phyloP scores from a whole-genome alignment of 2,888 invertebrate species.

The Agrochola lota region DNA sequence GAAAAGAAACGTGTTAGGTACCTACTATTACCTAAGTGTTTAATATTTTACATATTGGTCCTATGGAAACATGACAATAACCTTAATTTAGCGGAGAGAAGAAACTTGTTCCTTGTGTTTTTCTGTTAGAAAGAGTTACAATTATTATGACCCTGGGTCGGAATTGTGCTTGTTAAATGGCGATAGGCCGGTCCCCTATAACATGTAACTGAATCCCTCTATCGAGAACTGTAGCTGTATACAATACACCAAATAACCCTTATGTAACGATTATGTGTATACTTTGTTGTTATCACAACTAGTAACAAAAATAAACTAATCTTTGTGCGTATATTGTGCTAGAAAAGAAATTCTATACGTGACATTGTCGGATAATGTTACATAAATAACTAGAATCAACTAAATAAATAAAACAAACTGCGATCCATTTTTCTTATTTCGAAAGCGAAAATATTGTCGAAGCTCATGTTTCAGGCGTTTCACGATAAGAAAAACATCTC shows the following conservation, averaged over 20 bases:
- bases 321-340: neutral
- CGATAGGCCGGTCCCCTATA: slow-evolving; percentile 18
- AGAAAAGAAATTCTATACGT: slow-evolving; percentile 14
- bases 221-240: slow-evolving; percentile 23
- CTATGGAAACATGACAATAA: slow-evolving; percentile 1
- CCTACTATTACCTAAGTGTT: neutral
- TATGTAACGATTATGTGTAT: slow-evolving; percentile 28
- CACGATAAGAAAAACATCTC: slow-evolving; percentile 49
- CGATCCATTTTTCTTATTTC: slow-evolving; percentile 51
- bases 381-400: slow-evolving; percentile 47
- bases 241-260: slow-evolving; percentile 18
- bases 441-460: slow-evolving; percentile 44
- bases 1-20: slow-evolving; percentile 1
- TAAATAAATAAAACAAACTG: slow-evolving; percentile 46
- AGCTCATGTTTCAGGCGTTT: slow-evolving; percentile 55
- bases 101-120: neutral
- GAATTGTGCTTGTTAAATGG: slow-evolving; percentile 19
- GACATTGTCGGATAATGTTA: slow-evolving; percentile 37
- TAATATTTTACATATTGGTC: slow-evolving; percentile 2
- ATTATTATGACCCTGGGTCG: slow-evolving; percentile 3
- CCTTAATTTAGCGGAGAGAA: neutral
- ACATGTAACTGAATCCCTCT: slow-evolving; percentile 3
- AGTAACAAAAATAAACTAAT: slow-evolving; percentile 12
- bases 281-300: neutral
- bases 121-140: slow-evolving; percentile 38